Conservation (phyloP, 2,113 vertebrate genomes). For the Vombatus ursinus region DNA sequence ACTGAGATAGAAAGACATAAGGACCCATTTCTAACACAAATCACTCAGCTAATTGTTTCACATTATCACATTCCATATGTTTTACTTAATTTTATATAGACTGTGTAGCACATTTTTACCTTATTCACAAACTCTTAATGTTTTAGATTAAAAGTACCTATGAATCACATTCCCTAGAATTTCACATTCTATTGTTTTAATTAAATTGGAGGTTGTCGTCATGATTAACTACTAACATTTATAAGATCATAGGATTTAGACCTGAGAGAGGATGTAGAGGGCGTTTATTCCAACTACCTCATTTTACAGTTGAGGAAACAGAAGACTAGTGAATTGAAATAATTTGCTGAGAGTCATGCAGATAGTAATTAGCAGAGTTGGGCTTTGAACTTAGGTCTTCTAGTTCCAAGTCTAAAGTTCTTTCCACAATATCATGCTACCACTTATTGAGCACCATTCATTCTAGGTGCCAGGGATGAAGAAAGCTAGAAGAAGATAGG, state of each 20-base stretch:
- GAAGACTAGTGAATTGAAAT: background rate
- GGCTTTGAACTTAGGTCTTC: background rate
- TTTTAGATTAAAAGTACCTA: background rate
- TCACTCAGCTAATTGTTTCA: background rate
- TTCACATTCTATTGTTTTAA: background rate
- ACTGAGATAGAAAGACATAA: background rate
- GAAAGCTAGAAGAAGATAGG: background rate
- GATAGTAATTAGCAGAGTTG: background rate
- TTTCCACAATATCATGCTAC: background rate
- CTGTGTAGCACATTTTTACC: conserved; percentile 10
- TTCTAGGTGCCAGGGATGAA: background rate
- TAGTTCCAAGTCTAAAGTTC: background rate
- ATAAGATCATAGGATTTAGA: background rate
- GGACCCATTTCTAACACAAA: background rate
- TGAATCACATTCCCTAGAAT: background rate
- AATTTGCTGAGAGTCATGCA: background rate
- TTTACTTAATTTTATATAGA: conserved; percentile 18
- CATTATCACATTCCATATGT: background rate
- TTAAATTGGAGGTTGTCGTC: background rate
- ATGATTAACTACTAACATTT: background rate
- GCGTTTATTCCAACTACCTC: background rate
- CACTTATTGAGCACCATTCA: background rate
- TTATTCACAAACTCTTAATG: conserved; percentile 27
- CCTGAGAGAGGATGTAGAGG: background rate
- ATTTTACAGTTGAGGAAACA: background rate